Base-by-base conservation (phyloP, 2,888 invertebrate species). In the Corythucha ciliata region DNA sequence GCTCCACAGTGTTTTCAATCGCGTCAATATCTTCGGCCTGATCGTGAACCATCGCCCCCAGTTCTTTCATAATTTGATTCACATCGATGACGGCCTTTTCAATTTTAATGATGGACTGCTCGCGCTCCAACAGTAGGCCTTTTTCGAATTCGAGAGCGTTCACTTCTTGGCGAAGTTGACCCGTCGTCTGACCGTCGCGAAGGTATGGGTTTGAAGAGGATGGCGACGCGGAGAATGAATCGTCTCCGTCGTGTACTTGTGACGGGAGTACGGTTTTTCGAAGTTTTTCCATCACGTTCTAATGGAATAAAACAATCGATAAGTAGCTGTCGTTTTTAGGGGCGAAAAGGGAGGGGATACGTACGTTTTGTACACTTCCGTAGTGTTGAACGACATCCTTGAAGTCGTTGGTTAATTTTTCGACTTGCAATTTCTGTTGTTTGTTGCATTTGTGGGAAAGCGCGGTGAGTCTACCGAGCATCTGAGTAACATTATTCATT, bases 61-160 rank as follows among this genome's bases (percentile, higher is more conserved):
- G 69, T 39, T 83, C 81, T 51, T 79, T 76, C 82, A 89, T 87
- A 56, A 89, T 85, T 67, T 82, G 78, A 67, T 85, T 85, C 5
- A 88, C 81, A 67, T 90, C 88, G 54, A 89, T 68, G 46, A 89
- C 80, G 65, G 86, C 82, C 0, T 79, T 77, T 67, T 91, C 91
- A 42, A 92, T 83, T 65, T 81, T 79, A 61, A 76, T 76, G 57
- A 91, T 80, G 64, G 84, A 79, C 8, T 81, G 78, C 64, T 90
- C 87, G 42, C 85, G 76, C 62, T 92, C 91, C 29, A 82, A 62
- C 50, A 88, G 67, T 73, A 91, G 74, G 57, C 83, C 84, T 55
- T 83, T 81, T 65, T 88, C 84, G 65, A 86, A 86, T 62, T 83
- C 79, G 34, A 85, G 62, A 12, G 64, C 57, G 44, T 64, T 63